Evolutionary conservation across 2,113 vertebrate genomes (phyloP), one percentile per base, ranked within the genome.

Genomic region (Alectura lathami): DNA sequence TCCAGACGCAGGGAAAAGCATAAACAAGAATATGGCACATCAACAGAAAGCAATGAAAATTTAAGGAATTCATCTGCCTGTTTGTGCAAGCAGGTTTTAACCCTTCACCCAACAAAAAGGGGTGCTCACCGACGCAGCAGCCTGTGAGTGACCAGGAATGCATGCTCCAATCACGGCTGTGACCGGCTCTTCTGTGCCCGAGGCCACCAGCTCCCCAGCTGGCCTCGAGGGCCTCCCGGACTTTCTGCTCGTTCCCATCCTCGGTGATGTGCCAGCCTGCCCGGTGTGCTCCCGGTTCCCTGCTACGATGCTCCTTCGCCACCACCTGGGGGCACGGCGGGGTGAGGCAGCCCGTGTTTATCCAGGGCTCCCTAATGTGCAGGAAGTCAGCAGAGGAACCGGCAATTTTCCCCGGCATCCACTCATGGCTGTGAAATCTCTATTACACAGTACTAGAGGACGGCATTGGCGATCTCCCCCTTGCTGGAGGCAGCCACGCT

Each of bases 401-500:
- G 32, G 57, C 47, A 62, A 43, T 79, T 91, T 45, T 22, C 82
- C 82, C 51, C 30, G n/a, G 6, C 34, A 18, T 36, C 77, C 21
- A 50, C 82, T 91, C 86, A 62, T 4, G 63, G 73, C 63, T 51
- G 34, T 57, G 27, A 53, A 72, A 94, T 59, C 82, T 21, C 0
- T 12, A 0, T 53, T 30, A 42, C 5, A 10, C 48, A 13, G 6
- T 4, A 14, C 24, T 5, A 24, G 51, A 11, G 17, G 1, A 2
- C 3, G 34, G 15, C 51, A 26, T 32, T 40, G 20, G 64, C 17
- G 8, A 63, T 24, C 14, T 60, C 32, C 69, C 1, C 2, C 53
- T 45, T 27, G 78, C 78, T 30, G 48, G 77, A 86, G 76, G 86
- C 74, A 27, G 6, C 48, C 29, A 3, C 0, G 1, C 40, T 80